A percentile compares a stretch with the other conserved stretches of the same genome.
Evolutionary conservation across 1,140 invertebrate genomes (phyloP).

Genomic region (Cotesia vestalis): DNA sequence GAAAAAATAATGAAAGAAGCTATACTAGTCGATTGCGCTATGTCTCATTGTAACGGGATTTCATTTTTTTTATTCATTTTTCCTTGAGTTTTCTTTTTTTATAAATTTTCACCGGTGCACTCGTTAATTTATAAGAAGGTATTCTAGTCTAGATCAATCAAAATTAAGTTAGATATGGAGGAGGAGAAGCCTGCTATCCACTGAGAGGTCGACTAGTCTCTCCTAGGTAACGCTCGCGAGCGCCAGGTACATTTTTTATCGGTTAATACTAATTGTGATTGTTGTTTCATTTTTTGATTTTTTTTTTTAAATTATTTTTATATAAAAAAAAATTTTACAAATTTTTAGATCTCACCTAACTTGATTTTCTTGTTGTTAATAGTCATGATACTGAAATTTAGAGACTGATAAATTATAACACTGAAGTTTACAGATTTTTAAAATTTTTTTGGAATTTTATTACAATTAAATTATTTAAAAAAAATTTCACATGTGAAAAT

Average conservation of each 20-base stretch:
- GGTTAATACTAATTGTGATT: not conserved
- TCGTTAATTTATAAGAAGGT: too few species aligned
- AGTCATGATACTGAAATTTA: too few species aligned
- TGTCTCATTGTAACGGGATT: constrained; percentile 10
- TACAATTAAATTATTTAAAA: too few species aligned
- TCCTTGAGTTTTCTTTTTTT: not conserved
- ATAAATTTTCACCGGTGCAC: too few species aligned
- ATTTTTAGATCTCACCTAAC: too few species aligned
- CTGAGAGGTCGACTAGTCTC: constrained; percentile 31
- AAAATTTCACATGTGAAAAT: too few species aligned
- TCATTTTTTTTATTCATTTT: not conserved
- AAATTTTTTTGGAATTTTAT: too few species aligned
- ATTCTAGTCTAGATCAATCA: too few species aligned
- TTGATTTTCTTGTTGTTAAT: too few species aligned
- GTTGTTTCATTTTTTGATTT: not conserved
- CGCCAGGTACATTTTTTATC: not conserved
- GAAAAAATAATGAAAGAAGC: constrained; percentile 10
- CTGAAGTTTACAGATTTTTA: too few species aligned
- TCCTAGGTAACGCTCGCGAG: constrained; percentile 30
- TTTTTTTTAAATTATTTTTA: not conserved
- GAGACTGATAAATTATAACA: too few species aligned
- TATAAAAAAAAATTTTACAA: too few species aligned
- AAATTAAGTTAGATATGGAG: not conserved
- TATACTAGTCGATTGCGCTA: constrained; percentile 7
- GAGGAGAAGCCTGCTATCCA: constrained; percentile 22